Conservation (phyloP, 2,888 invertebrate species). For the Acanthococcus lagerstroemiae region DNA sequence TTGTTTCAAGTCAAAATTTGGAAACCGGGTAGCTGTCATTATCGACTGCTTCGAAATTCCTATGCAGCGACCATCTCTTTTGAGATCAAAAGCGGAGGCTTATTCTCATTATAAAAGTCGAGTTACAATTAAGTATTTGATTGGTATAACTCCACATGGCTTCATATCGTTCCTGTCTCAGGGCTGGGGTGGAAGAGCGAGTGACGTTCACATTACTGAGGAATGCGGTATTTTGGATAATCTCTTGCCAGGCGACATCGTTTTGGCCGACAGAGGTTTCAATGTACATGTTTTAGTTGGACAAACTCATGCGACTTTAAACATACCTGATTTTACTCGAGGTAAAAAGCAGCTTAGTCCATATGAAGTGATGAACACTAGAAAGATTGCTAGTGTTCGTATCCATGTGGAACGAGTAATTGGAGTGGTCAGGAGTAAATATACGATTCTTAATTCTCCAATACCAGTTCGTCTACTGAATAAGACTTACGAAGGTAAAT, state of each 20-base stretch:
- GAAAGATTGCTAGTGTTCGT: slow-evolving; percentile 4
- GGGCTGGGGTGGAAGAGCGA: slow-evolving; percentile 39
- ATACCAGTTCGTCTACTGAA: no score
- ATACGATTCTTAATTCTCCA: no score
- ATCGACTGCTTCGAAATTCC: slow-evolving; percentile 39
- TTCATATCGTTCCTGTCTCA: slow-evolving; percentile 40
- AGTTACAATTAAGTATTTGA: slow-evolving; percentile 38
- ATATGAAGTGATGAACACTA: slow-evolving; percentile 4
- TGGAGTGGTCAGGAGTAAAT: neutral
- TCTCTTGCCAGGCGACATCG: slow-evolving; percentile 33
- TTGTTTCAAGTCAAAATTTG: no score
- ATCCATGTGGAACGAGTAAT: slow-evolving; percentile 25
- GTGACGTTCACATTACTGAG: slow-evolving; percentile 36
- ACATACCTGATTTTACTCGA: neutral
- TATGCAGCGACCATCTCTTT: slow-evolving; percentile 37
- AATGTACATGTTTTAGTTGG: slow-evolving; percentile 34
- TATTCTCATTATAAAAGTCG: slow-evolving; percentile 39
- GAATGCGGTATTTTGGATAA: slow-evolving; percentile 35
- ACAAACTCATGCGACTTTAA: neutral
- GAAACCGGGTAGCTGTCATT: slow-evolving; percentile 34
- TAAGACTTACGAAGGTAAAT: no score
- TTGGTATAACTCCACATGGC: slow-evolving; percentile 38
- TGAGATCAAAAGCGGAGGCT: slow-evolving; percentile 36
- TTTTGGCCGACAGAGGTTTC: slow-evolving; percentile 37
- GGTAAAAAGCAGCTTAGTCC: neutral